Percentiles rank a stretch among this genome's conserved stretches.
Evolutionary conservation across 2,888 invertebrate species (phyloP).

Genomic region (Branchipolynoe longqiensis): DNA sequence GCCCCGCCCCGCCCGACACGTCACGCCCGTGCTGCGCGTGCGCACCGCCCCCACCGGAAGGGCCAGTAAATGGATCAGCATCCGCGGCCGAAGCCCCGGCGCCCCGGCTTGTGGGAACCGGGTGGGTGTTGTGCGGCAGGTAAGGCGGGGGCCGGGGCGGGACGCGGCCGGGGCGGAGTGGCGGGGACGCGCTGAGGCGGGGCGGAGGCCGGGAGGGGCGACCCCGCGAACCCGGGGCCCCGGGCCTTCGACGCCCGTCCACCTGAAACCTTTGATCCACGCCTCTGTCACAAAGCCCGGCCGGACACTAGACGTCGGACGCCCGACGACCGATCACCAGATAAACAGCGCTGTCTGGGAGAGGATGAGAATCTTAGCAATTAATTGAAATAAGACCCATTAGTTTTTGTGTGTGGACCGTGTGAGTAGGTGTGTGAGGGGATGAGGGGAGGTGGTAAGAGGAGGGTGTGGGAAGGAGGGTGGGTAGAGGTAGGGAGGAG

Average conservation of each 20-base stretch:
- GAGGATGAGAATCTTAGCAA: no score
- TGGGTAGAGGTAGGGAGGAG: no score
- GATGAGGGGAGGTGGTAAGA: not conserved
- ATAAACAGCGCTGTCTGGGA: no score
- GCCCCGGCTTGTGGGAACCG: not conserved
- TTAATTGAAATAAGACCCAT: constrained; percentile 54
- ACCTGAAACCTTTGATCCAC: constrained; percentile 35
- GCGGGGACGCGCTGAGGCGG: not conserved
- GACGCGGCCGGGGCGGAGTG: not conserved
- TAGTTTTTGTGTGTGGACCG: not conserved
- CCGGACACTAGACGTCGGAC: not conserved
- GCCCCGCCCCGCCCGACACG: constrained; percentile 31
- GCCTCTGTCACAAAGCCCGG: constrained; percentile 14
- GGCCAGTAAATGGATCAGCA: constrained; percentile 34
- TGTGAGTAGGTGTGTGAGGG: not conserved
- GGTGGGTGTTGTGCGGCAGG: not conserved
- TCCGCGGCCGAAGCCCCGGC: no score
- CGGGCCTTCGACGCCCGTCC: not conserved
- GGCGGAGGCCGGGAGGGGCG: not conserved
- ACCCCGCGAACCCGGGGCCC: not conserved
- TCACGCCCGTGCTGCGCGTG: constrained; percentile 28
- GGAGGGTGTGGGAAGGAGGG: not conserved
- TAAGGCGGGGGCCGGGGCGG: not conserved
- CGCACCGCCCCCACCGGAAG: constrained; percentile 36
- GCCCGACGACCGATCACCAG: not conserved